These are phyloP conservation scores for Gonioctena quinquepunctata DNA, from an alignment of 1,140 invertebrate genomes.

Conservation along the genomic window DNA sequence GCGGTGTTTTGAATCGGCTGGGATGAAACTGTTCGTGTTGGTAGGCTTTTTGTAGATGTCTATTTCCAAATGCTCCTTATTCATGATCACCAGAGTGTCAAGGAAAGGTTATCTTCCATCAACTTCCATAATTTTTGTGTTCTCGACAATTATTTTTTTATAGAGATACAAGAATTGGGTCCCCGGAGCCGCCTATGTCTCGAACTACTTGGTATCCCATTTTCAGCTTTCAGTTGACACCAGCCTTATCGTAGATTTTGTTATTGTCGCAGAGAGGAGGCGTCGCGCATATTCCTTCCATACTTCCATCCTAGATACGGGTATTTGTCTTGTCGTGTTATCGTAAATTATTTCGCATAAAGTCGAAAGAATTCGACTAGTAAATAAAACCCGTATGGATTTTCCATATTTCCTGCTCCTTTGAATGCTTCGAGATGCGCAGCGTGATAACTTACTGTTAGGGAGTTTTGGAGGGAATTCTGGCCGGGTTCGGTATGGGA, in stretches of 20 bases:
- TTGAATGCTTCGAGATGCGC: neutral
- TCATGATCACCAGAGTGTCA: too few species aligned
- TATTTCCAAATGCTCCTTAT: too few species aligned
- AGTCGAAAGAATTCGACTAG: neutral
- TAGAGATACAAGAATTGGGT: neutral
- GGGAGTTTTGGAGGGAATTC: neutral
- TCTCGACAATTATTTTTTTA: neutral
- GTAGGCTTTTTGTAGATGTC: too few species aligned
- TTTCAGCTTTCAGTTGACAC: neutral
- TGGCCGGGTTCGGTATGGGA: neutral
- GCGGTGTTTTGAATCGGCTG: too few species aligned
- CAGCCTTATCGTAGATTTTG: neutral
- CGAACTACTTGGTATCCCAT: neutral
- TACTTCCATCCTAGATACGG: neutral
- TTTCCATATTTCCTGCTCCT: neutral
- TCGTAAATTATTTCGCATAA: conserved; percentile 2
- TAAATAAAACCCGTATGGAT: neutral
- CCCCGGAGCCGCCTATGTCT: too few species aligned
- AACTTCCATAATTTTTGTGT: too few species aligned
- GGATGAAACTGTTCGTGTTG: too few species aligned
- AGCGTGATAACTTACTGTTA: neutral
- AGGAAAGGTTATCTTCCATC: too few species aligned
- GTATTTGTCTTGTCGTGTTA: conserved; percentile 4
- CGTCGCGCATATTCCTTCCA: neutral
- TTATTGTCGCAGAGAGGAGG: neutral